Base-by-base conservation (phyloP, 2,888 invertebrate genomes). In the Ligdia adustata region DNA sequence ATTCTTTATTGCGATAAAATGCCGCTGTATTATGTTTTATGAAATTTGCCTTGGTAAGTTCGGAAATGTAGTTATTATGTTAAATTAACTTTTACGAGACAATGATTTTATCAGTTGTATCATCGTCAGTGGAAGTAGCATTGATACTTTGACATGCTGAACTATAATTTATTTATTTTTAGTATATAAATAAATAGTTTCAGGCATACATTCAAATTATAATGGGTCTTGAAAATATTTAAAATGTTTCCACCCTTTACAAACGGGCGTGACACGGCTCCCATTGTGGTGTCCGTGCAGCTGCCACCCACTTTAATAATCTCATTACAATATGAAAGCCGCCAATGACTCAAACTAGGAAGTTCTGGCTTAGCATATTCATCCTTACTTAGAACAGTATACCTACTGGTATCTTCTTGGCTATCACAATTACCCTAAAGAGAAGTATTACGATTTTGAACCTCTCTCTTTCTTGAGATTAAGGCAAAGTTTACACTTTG, bases 321-420 rank as follows among this genome's bases (percentile, higher is more conserved):
- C 68, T 68, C 61, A 72, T 72, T 73, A 69, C 55, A 69, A 72
- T 74, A 70, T 64, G 75, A 73, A 69, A 71, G 62, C 64, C 50
- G 62, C 62, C 66, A 67, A 66, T 74, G 69, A 73, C 59, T 76
- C 70, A 68, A 67, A 68, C 69, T 60, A 66, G 75, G 69, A 73
- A 73, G 70, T 52, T 40, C 38, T 42, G 49, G 45, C 52, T 43
- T n/a, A n/a, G n/a, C n/a, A n/a, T n/a, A n/a, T n/a, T n/a, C n/a
- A n/a, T n/a, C n/a, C n/a, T n/a, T n/a, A n/a, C n/a, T n/a, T n/a
- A n/a, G n/a, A n/a, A n/a, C n/a, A n/a, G n/a, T n/a, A n/a, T n/a
- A n/a, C n/a, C n/a, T n/a, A n/a, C n/a, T n/a, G n/a, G n/a, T n/a
- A n/a, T n/a, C n/a, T n/a, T n/a, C n/a, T n/a, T n/a, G n/a, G n/a